These are phyloP conservation scores for Varanus salvator DNA, from an alignment of 2,113 vertebrate species.

Conservation along the genomic window DNA sequence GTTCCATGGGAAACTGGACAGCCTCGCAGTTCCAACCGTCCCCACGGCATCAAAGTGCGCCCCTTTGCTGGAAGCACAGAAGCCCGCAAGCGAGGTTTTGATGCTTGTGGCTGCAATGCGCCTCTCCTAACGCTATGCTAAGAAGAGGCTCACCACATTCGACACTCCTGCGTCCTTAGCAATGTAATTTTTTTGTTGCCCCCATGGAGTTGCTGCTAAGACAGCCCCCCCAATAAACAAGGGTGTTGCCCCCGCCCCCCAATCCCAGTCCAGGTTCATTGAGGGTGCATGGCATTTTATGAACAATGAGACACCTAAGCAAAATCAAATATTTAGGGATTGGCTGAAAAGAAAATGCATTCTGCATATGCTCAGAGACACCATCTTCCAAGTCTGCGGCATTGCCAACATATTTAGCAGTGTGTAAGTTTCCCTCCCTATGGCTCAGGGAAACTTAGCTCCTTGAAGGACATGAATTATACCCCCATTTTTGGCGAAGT, in stretches of 20 bases:
- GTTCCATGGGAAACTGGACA: neutral
- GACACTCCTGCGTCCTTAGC: neutral
- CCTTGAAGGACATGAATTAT: fast-evolving
- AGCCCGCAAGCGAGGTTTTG: neutral
- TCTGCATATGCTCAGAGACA: too few species aligned
- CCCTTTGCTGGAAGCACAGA: neutral
- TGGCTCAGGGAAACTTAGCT: neutral
- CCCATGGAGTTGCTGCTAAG: too few species aligned
- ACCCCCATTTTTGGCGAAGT: neutral
- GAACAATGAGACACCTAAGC: too few species aligned
- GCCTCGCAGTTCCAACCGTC: neutral
- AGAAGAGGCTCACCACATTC: neutral
- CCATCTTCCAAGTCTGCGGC: neutral
- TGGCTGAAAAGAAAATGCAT: neutral
- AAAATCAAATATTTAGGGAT: too few species aligned
- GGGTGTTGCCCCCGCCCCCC: too few species aligned
- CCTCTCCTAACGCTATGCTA: neutral
- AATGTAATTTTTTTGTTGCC: neutral
- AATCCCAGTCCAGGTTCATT: too few species aligned
- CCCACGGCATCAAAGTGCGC: neutral
- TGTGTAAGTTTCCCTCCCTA: neutral
- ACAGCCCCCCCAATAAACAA: too few species aligned
- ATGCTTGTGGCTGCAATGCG: neutral
- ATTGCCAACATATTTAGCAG: neutral
- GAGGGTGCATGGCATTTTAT: too few species aligned